A percentile compares a stretch with the other conserved stretches of the same genome.
Evolutionary conservation across 1,140 invertebrate genomes (phyloP).

Genomic region (Hermatobates lingyangjiaoensis): DNA sequence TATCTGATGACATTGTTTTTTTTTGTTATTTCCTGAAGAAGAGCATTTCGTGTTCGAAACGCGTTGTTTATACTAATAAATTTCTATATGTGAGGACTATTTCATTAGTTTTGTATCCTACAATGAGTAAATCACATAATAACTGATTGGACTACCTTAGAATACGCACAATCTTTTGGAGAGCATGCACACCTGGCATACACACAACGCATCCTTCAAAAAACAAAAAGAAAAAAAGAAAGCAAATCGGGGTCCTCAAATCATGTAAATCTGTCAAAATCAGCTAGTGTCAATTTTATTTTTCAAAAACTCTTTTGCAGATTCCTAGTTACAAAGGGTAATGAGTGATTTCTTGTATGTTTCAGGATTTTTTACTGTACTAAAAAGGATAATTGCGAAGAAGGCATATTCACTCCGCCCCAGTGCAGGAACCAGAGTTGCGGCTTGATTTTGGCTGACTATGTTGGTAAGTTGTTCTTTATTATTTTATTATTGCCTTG

Average conservation of each 20-base stretch:
- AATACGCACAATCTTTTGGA: too few species aligned
- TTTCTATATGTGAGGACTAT: too few species aligned
- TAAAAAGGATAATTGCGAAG: background rate
- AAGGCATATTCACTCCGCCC: background rate
- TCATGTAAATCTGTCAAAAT: too few species aligned
- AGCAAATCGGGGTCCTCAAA: background rate
- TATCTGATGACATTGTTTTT: too few species aligned
- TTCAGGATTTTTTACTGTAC: background rate
- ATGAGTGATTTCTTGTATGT: background rate
- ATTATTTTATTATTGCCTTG: background rate
- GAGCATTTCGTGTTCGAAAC: too few species aligned
- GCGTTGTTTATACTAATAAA: too few species aligned
- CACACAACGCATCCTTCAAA: background rate
- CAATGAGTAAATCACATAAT: too few species aligned
- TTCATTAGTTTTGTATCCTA: too few species aligned
- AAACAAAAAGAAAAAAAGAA: background rate
- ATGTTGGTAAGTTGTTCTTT: constrained; percentile 2
- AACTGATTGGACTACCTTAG: too few species aligned
- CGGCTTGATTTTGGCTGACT: constrained; percentile 2
- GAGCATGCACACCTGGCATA: too few species aligned
- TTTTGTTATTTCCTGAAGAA: too few species aligned
- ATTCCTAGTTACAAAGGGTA: background rate
- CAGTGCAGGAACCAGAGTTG: constrained; percentile 2
- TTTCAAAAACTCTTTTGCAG: background rate
- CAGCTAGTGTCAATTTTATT: background rate